Evolutionary conservation across 35 echinoderm and acorn worm species (phyloP), one percentile per base, ranked within the genome.

Genomic region (Heliocidaris erythrogramma): DNA sequence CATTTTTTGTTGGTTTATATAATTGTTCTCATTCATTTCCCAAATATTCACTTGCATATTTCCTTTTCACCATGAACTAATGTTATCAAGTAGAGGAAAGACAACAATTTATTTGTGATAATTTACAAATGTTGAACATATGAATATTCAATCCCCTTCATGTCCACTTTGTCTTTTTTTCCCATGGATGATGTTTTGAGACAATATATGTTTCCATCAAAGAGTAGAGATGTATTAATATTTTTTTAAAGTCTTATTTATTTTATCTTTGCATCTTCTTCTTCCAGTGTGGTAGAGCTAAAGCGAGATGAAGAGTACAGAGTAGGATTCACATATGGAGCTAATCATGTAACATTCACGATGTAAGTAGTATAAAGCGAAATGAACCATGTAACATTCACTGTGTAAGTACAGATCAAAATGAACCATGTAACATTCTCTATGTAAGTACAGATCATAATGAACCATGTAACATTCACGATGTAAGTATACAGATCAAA

Each of bases 231-330:
- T 61, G 31, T 31, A 30, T 21, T 53, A 27, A 60, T 56, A 18
- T 42, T 42, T 42, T 42, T 42, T 42, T 13, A 0, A 30, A 12
- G n/a, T 60, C 65, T 9, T 86, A 86, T 42, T 42, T 42, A 42
- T 42, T 42, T 42, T 30, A 16, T 24, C 5, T 85, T 94, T 48
- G 29, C 35, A 29, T 93, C n/a, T n/a, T 18, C 4, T 86, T 32
- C 17, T 48, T 95, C 13, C 93, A 97, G 96, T 93, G 94, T 97
- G 12, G 96, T 97, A 11, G 96, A 97, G 85, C 61, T 97, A 27
- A 97, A 97, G 89, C 86, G 93, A 61, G 95, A 97, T 32, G 92
- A 88, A 49, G 93, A 97, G 32, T 97, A 97, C 78, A 96, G 96
- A 86, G 93, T 97, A 12, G 90, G 92, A 53, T 94, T 97, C 88